Evolutionary conservation across 2,797 vertebrate species (phyloP), one percentile per base, ranked within the genome.

Genomic region (Galago senegalensis): DNA sequence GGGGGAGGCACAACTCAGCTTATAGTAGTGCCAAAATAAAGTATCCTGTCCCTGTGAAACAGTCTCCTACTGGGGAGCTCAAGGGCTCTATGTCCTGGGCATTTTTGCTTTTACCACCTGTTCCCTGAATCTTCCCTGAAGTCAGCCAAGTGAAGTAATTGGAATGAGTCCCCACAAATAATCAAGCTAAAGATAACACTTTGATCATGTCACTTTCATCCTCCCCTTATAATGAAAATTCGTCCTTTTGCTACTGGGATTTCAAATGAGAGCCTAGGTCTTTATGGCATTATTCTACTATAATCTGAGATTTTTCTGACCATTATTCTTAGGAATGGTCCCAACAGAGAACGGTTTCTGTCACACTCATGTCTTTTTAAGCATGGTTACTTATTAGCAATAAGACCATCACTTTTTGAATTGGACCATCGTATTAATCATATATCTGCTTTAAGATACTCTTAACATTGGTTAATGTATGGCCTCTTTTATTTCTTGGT

Each of bases 11-110:
- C 58, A 31, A 43, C 16, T 63, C 80, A 82, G 17, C 29, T 43
- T 31, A 43, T 7, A 31, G 63, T 3, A 82, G 40, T 40, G 60
- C n/a, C 67, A 23, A 40, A 46, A 69, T 81, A 13, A 37, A 60
- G n/a, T 40, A 5, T 43, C 23, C 46, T 37, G 37, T 49, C 67
- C 12, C 69, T 37, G 23, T 29, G 27, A 82, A 29, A 37, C 29
- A 53, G 13, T 43, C 21, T 73, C 21, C 37, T 16, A 23, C 17
- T 34, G 58, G 20, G 5, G 43, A 70, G 29, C 46, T 89, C 31
- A 79, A 16, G 2, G 20, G 7, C 5, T 17, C 27, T 49, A 8
- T 5, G 3, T 61, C 53, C 53, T 0, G 0, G 25, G 46, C 20
- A 4, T 37, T 73, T 77, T 79, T 67, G 63, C 31, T 65, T 83